Percentiles rank a stretch among this genome's conserved stretches.
Evolutionary conservation across 2,888 invertebrate species (phyloP).

Genomic region (Dilophus febrilis): DNA sequence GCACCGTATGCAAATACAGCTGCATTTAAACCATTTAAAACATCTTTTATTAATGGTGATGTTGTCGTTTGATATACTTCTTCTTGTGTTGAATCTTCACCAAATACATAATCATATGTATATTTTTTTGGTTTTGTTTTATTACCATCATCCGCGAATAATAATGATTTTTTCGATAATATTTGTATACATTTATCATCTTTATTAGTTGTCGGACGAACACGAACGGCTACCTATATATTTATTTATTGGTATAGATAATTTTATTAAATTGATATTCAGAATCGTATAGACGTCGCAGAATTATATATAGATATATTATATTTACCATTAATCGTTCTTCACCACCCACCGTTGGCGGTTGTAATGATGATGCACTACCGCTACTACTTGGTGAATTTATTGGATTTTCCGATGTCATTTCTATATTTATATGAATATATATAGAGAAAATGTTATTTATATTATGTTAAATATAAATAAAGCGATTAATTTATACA

Average conservation of each 20-base stretch:
- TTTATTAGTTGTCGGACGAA: conserved; percentile 71
- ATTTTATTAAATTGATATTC: background rate
- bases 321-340: conserved; percentile 26
- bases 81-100: conserved; percentile 70
- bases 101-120: conserved; percentile 78
- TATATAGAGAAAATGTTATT: too few species aligned
- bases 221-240: conserved; percentile 67
- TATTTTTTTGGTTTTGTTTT: conserved; percentile 64
- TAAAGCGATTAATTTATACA: too few species aligned
- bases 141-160: conserved; percentile 32
- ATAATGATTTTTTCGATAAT: conserved; percentile 24
- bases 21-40: conserved; percentile 78
- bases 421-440: too few species aligned
- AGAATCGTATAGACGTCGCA: too few species aligned
- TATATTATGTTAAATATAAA: too few species aligned
- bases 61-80: conserved; percentile 79
- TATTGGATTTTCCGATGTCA: background rate
- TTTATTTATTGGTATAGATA: background rate
- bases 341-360: conserved; percentile 20
- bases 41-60: conserved; percentile 67
- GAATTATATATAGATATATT: too few species aligned
- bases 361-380: conserved; percentile 19
- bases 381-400: conserved; percentile 17
- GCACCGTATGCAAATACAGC: conserved; percentile 79
- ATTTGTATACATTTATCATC: conserved; percentile 31